A percentile compares a stretch with the other conserved stretches of the same genome.
Conservation (phyloP, 2,888 invertebrate species). For the Mimumesa dahlbomi region DNA sequence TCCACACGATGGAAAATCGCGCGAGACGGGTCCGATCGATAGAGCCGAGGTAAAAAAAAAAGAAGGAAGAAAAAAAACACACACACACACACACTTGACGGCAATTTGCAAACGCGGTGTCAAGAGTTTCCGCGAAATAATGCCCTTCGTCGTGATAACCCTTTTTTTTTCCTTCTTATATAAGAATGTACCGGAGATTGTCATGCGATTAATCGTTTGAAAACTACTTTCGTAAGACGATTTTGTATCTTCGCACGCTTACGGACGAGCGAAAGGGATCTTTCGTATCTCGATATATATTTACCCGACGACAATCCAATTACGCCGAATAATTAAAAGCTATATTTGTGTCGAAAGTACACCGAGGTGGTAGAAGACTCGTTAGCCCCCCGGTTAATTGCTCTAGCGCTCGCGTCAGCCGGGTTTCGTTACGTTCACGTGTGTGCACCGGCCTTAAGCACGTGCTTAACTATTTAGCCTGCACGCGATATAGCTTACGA, state of each 20-base stretch:
- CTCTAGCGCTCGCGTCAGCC: constrained; percentile 40
- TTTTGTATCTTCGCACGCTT: neutral
- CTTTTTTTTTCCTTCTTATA: neutral
- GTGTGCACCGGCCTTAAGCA: constrained; percentile 32
- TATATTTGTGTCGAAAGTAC: constrained; percentile 45
- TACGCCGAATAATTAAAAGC: constrained; percentile 58
- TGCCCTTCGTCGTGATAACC: neutral
- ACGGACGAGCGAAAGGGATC: too few relatives aligned
- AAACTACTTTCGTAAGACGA: too few relatives aligned
- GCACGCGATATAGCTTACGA: constrained; percentile 36
- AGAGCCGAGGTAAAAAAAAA: constrained; percentile 15
- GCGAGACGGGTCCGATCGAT: constrained; percentile 36
- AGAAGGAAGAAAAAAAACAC: too few relatives aligned
- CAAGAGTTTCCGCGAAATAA: constrained; percentile 3
- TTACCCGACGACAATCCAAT: constrained; percentile 38
- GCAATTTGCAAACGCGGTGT: constrained; percentile 3
- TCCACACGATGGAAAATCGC: constrained; percentile 19
- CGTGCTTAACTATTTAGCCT: constrained; percentile 49
- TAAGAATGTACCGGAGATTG: too few relatives aligned
- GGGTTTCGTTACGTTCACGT: constrained; percentile 20
- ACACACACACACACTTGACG: too few relatives aligned
- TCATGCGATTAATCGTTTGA: too few relatives aligned
- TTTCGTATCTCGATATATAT: too few relatives aligned
- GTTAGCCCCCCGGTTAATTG: constrained; percentile 60
- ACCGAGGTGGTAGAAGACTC: constrained; percentile 43